Evolutionary conservation across 2,888 invertebrate species (phyloP).

Genomic region (Phengaris arion): DNA sequence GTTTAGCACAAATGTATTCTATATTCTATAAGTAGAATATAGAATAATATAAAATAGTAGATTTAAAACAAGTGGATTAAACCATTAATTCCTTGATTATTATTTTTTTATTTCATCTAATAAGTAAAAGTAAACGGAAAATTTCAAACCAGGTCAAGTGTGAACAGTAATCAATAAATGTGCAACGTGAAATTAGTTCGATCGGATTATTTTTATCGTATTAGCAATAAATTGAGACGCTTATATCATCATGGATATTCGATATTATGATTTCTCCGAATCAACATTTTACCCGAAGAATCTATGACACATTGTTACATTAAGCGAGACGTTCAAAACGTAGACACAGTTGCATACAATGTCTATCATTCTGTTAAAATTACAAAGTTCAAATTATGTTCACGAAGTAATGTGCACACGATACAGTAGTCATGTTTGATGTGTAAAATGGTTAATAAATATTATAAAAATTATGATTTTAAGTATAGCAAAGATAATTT

Average conservation of each 20-base stretch:
- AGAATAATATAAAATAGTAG: no score
- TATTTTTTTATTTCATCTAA: not conserved
- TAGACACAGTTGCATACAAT: not conserved
- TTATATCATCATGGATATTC: slow-evolving; percentile 1
- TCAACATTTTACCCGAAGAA: not conserved
- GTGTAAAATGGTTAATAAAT: no score
- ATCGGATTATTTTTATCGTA: slow-evolving; percentile 16
- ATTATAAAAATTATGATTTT: no score
- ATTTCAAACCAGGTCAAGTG: slow-evolving; percentile 2
- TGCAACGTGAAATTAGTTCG: slow-evolving; percentile 6
- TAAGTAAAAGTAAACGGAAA: not conserved
- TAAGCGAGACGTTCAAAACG: not conserved
- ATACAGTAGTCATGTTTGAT: not conserved
- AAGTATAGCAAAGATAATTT: no score
- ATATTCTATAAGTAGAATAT: no score
- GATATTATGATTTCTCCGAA: not conserved
- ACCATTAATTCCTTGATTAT: no score
- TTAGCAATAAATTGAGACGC: slow-evolving; percentile 15
- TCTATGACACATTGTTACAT: not conserved
- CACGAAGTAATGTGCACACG: not conserved
- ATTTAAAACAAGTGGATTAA: no score
- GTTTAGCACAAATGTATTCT: no score
- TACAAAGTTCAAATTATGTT: slow-evolving; percentile 8
- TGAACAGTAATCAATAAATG: slow-evolving; percentile 8
- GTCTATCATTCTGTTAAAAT: not conserved